Conservation (phyloP, 2,113 vertebrate species). For the Tamias sibiricus region DNA sequence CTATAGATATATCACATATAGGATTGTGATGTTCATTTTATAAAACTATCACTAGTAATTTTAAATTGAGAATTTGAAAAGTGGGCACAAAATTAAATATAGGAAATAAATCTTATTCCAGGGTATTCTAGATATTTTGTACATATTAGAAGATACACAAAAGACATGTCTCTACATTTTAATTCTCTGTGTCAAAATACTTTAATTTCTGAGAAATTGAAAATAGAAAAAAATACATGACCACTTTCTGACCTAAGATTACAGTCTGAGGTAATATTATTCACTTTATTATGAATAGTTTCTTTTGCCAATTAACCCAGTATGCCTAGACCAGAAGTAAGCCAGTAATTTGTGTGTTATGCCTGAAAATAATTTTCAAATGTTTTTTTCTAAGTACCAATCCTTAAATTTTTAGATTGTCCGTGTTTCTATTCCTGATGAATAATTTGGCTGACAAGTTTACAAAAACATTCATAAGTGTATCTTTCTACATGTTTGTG, state of each 20-base stretch:
- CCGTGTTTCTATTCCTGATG: background rate
- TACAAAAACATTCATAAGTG: background rate
- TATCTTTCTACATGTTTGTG: background rate
- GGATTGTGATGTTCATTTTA: background rate
- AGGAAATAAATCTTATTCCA: background rate
- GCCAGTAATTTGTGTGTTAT: background rate
- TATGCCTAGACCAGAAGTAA: background rate
- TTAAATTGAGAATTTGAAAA: conserved; percentile 14
- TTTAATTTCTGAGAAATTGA: background rate
- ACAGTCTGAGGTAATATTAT: background rate
- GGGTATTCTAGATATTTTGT: background rate
- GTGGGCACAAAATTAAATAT: background rate
- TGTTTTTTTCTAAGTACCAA: background rate
- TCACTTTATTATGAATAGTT: background rate
- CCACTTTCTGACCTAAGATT: background rate
- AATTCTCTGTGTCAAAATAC: background rate
- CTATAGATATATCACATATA: background rate
- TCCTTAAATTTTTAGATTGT: background rate
- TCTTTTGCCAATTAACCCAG: background rate
- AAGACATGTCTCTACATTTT: background rate
- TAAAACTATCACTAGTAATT: background rate
- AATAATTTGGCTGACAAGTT: background rate
- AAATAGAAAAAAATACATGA: background rate
- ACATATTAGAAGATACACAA: background rate
- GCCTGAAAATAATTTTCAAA: conserved; percentile 3